phyloP scores from a whole-genome alignment of 2,113 vertebrate species.

The Prunella himalayana region DNA sequence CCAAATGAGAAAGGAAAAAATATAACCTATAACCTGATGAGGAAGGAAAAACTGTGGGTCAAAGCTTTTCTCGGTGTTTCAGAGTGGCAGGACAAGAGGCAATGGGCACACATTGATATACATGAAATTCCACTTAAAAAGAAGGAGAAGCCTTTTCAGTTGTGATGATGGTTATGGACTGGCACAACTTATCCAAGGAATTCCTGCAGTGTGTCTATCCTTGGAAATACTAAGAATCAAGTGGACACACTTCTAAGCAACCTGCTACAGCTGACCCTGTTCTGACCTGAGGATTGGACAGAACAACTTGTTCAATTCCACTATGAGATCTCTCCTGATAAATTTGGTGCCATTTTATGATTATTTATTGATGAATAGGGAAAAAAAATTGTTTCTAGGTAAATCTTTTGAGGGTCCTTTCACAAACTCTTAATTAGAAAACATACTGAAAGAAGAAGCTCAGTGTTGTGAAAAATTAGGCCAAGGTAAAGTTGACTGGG shows the following conservation, averaged over 20 bases:
- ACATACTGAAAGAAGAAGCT: not conserved
- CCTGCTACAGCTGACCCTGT: not conserved
- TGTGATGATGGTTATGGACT: not conserved
- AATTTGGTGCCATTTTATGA: not conserved
- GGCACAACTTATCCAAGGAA: not conserved
- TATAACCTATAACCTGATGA: not conserved
- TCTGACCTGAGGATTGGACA: not conserved
- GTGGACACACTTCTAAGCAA: not conserved
- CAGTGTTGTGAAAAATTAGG: not conserved
- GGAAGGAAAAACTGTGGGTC: not conserved
- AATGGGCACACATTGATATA: fast-evolving
- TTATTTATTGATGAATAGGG: not conserved
- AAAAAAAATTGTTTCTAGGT: not conserved
- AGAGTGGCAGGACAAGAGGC: not conserved
- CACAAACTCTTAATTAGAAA: not conserved
- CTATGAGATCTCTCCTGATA: fast-evolving
- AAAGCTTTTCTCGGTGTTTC: not conserved
- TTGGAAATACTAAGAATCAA: not conserved
- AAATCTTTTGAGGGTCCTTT: not conserved
- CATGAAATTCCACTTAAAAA: not conserved
- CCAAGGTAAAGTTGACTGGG: not conserved
- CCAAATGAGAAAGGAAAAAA: not conserved
- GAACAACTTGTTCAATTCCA: not conserved
- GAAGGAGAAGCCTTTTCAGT: not conserved
- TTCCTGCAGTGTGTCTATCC: not conserved